phyloP scores from a whole-genome alignment of 2,888 invertebrate genomes.

The Acanthosepion lycidas region DNA sequence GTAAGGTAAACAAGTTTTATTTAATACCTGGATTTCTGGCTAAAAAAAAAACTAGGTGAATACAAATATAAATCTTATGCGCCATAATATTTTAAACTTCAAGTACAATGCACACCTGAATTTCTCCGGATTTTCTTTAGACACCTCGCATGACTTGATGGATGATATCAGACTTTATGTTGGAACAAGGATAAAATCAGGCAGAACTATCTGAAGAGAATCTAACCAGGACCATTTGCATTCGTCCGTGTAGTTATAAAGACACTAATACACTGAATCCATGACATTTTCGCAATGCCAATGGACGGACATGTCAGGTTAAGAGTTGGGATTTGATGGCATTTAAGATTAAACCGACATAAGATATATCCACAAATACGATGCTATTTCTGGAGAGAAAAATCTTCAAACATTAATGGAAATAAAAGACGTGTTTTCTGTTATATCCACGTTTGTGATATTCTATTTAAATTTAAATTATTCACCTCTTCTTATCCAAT shows the following conservation, averaged over 20 bases:
- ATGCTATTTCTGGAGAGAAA: background rate
- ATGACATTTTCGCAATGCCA: background rate
- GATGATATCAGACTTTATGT: background rate
- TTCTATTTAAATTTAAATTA: too few species aligned
- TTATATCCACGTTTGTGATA: too few species aligned
- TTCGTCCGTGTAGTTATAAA: background rate
- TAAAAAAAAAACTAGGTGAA: too few species aligned
- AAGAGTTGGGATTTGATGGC: background rate
- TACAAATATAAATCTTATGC: too few species aligned
- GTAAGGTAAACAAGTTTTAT: too few species aligned
- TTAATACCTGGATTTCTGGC: too few species aligned
- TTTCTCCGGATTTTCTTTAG: too few species aligned
- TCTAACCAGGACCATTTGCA: background rate
- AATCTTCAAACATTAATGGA: background rate
- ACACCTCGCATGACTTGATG: background rate
- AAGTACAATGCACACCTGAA: too few species aligned
- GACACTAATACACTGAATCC: background rate
- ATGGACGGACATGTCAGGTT: background rate
- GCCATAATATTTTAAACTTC: too few species aligned
- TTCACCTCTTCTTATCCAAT: too few species aligned
- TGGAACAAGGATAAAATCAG: background rate
- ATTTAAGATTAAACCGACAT: background rate
- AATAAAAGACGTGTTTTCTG: too few species aligned
- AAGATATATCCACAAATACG: background rate
- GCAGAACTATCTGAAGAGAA: background rate